phyloP scores from a whole-genome alignment of 2,113 vertebrate genomes.

The Malaclemys terrapin region DNA sequence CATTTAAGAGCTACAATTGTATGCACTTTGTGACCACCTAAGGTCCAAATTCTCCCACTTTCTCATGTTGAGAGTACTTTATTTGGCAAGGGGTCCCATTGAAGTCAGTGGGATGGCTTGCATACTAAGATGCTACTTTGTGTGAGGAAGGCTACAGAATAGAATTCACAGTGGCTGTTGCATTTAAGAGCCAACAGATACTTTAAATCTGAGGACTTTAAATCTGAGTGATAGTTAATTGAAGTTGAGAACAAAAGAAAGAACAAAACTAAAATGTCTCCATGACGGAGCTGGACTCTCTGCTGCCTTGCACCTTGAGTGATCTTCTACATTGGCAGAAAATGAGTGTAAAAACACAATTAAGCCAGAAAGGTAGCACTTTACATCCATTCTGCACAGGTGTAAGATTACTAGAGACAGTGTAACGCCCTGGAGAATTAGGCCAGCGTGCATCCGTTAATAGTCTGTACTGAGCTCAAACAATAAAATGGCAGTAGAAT shows the following conservation, averaged over 20 bases:
- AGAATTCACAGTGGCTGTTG: background rate
- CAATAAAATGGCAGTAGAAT: background rate
- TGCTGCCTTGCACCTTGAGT: background rate
- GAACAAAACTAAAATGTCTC: background rate
- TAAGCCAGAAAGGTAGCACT: background rate
- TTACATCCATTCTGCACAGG: background rate
- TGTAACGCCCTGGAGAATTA: background rate
- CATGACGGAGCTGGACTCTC: background rate
- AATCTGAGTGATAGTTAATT: conserved; percentile 1
- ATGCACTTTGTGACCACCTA: background rate
- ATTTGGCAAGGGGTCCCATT: background rate
- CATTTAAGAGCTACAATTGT: background rate
- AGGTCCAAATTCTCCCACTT: background rate
- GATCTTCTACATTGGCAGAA: background rate
- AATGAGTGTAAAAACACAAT: background rate
- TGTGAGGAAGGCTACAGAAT: background rate
- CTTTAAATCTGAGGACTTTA: background rate
- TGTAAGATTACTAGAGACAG: background rate
- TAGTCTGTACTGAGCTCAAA: background rate
- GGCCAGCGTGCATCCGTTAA: background rate
- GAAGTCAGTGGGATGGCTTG: background rate
- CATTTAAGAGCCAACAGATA: background rate
- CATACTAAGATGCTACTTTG: background rate
- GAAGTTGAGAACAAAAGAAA: background rate
- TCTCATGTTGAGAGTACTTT: background rate